These are phyloP conservation scores for Lindbergichthys nudifrons DNA, from an alignment of 2,797 vertebrate genomes.

Conservation along the genomic window DNA sequence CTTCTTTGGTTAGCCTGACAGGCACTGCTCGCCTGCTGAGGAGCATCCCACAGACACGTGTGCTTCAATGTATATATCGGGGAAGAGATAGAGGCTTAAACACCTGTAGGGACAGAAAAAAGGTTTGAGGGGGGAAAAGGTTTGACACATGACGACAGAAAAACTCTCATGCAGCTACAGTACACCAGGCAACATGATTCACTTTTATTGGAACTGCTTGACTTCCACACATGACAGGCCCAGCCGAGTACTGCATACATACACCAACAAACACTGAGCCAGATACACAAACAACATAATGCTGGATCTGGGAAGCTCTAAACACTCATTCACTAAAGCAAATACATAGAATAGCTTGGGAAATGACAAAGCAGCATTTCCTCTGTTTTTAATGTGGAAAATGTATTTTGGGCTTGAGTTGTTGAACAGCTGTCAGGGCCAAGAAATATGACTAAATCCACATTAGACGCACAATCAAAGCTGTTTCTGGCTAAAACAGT, in stretches of 20 bases:
- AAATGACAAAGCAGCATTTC: constrained; percentile 36
- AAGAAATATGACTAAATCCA: constrained; percentile 4
- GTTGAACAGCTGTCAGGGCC: constrained; percentile 16
- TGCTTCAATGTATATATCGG: constrained; percentile 54
- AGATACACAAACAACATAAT: constrained; percentile 44
- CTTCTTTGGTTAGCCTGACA: constrained; percentile 47
- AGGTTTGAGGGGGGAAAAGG: background rate
- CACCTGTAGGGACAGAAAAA: constrained; percentile 40
- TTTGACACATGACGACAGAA: constrained; percentile 15
- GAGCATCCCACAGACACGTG: constrained; percentile 56
- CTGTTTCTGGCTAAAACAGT: constrained; percentile 20
- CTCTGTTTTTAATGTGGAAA: constrained; percentile 41
- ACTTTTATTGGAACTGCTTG: constrained; percentile 35
- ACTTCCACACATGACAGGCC: constrained; percentile 26
- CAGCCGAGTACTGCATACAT: background rate
- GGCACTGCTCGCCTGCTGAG: constrained; percentile 42
- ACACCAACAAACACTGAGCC: constrained; percentile 38
- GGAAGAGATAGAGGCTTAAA: constrained; percentile 32
- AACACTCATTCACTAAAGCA: constrained; percentile 42
- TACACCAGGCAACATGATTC: constrained; percentile 16
- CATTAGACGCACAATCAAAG: constrained; percentile 16
- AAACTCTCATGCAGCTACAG: constrained; percentile 11
- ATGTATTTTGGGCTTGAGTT: background rate
- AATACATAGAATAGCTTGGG: constrained; percentile 38
- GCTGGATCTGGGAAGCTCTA: constrained; percentile 29